Evolutionary conservation across 2,113 vertebrate genomes (phyloP).

Genomic region (Ictidomys tridecemlineatus): DNA sequence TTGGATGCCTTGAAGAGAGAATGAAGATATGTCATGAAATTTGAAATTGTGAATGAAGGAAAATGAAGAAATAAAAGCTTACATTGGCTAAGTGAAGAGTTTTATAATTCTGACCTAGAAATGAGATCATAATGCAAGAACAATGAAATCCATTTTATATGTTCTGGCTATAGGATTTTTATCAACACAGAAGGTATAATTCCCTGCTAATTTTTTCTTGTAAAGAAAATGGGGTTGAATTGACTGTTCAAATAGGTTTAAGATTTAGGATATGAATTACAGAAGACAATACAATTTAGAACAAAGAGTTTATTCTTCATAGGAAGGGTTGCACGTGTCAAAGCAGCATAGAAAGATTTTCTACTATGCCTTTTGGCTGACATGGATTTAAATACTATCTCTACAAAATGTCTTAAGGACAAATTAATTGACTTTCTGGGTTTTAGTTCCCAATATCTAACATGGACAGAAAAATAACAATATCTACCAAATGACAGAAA

Average conservation of each 20-base stretch:
- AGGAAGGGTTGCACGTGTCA: no score
- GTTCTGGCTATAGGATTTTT: background rate
- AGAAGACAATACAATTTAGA: background rate
- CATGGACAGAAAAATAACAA: background rate
- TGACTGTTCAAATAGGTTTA: background rate
- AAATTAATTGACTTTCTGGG: background rate
- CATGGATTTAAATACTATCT: background rate
- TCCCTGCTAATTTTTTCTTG: constrained; percentile 11
- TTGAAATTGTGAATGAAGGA: background rate
- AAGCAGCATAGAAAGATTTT: background rate
- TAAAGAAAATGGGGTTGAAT: background rate
- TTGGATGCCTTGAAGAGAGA: background rate
- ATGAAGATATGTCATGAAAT: background rate
- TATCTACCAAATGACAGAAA: background rate
- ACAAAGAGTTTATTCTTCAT: background rate
- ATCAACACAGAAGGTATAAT: background rate
- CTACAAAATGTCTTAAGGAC: background rate
- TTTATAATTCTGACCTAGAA: background rate
- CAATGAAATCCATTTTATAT: background rate
- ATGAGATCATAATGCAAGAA: background rate
- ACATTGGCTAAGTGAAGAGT: background rate
- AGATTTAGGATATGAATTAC: background rate
- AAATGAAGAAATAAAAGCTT: background rate
- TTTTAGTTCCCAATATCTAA: background rate
- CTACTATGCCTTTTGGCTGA: background rate